Conservation (phyloP, 2,113 vertebrate genomes). For the Ptilorrhoa leucosticta region DNA sequence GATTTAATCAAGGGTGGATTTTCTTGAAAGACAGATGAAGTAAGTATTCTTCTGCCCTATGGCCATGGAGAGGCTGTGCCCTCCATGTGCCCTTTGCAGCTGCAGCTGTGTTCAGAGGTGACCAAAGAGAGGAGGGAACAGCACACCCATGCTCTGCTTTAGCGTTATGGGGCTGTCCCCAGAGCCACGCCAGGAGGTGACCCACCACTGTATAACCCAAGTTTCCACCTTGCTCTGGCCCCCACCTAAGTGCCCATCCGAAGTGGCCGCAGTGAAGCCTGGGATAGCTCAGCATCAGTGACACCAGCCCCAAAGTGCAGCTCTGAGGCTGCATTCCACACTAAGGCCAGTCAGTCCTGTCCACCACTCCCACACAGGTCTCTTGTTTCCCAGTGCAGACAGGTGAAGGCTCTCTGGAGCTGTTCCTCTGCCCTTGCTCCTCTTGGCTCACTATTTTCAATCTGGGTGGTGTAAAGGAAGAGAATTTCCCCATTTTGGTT, state of each 20-base stretch:
- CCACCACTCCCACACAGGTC: neutral
- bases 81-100: accelerated
- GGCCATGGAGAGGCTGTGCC: accelerated
- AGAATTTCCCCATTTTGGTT: neutral
- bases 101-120: neutral
- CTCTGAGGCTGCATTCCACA: neutral
- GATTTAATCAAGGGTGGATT: neutral
- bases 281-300: neutral
- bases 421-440: neutral
- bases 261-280: neutral
- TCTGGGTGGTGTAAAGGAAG: neutral
- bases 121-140: neutral
- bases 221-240: neutral
- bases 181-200: neutral
- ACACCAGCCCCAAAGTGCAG: accelerated
- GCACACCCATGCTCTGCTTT: neutral
- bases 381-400: neutral
- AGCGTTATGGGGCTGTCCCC: neutral
- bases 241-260: neutral
- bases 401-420: neutral
- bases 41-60: neutral
- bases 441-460: neutral
- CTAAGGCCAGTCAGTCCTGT: neutral
- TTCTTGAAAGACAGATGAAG: neutral
- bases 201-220: accelerated